Base-by-base conservation (phyloP, 2,113 vertebrate genomes). In the Chlorodrepanis virens region DNA sequence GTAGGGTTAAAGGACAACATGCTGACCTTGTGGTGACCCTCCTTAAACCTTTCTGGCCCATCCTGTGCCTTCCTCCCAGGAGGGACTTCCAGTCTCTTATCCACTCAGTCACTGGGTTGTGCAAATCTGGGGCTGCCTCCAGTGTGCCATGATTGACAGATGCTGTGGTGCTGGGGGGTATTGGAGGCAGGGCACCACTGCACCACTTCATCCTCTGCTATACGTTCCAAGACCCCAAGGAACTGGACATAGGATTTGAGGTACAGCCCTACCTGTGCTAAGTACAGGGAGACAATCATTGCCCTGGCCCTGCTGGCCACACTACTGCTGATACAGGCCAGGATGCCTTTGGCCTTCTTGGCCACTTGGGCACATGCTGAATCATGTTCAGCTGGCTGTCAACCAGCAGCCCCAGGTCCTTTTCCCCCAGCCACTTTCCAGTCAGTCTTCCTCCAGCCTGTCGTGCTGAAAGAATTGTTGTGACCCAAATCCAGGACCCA, bases 251-350 rank as follows among this genome's bases (percentile, higher is more conserved):
- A 18, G 40, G 6, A 42, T 25, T 47, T 0, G 0, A 54, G 16
- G 2, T 21, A 35, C 2, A 2, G 1, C 24, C 11, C 21, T 20
- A 29, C 2, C 47, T n/a, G 3, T 7, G 12, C 5, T 1, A 1
- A 17, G 15, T 20, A n/a, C 15, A 14, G 28, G 29, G 10, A 7
- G 3, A 14, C 0, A 1, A 12, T 45, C 49, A 7, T 31, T 33
- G 6, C 12, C 22, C 31, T 28, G 8, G 2, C 37, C 14, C 14
- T 65, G 59, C 5, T 72, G 31, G 2, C 7, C 40, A 56, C 65
- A 42, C 4, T 4, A 6, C 2, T 81, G 12, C 14, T 65, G 27
- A 37, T 16, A 23, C 5, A 28, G 21, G 1, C 14, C 68, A 72
- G 31, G 31, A 23, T 50, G 6, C 3, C 24, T 0, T 11, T 29